phyloP scores from a whole-genome alignment of 1,140 invertebrate species.

The Dryas iulia region DNA sequence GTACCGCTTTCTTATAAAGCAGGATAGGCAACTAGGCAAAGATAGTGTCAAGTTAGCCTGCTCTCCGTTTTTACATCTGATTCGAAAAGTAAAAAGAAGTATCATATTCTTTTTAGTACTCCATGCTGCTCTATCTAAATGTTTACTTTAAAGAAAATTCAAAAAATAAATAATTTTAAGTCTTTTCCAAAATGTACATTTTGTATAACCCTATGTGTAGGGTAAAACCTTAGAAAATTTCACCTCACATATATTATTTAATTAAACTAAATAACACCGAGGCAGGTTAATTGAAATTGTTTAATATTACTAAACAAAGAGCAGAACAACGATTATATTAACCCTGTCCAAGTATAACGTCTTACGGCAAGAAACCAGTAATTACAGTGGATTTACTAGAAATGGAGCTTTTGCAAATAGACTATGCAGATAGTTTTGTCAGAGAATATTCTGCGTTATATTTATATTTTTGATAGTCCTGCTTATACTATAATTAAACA shows the following conservation, averaged over 20 bases:
- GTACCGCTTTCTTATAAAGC: too few relatives aligned
- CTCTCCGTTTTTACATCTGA: too few relatives aligned
- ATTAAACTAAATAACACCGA: constrained; percentile 65
- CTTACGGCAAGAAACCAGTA: constrained; percentile 20
- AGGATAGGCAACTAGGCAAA: too few relatives aligned
- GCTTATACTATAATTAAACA: constrained; percentile 10
- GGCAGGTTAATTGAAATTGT: constrained; percentile 66
- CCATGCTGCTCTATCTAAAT: too few relatives aligned
- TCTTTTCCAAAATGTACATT: too few relatives aligned
- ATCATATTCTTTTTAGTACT: too few relatives aligned
- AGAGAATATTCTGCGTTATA: neutral
- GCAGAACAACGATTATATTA: constrained; percentile 50
- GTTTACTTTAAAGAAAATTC: too few relatives aligned
- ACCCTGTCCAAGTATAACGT: constrained; percentile 43
- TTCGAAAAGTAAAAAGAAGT: too few relatives aligned
- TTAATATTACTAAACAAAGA: constrained; percentile 49
- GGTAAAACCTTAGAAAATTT: constrained; percentile 39
- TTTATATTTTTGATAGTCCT: constrained; percentile 8
- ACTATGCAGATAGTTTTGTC: neutral
- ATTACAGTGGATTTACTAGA: constrained; percentile 22
- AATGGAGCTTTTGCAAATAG: constrained; percentile 11
- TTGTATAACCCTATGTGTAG: constrained; percentile 10
- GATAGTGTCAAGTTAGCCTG: too few relatives aligned
- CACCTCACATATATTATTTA: constrained; percentile 65
- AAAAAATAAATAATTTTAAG: too few relatives aligned